Conservation (phyloP, 1,140 invertebrate species). For the Drosophila mojavensis region DNA sequence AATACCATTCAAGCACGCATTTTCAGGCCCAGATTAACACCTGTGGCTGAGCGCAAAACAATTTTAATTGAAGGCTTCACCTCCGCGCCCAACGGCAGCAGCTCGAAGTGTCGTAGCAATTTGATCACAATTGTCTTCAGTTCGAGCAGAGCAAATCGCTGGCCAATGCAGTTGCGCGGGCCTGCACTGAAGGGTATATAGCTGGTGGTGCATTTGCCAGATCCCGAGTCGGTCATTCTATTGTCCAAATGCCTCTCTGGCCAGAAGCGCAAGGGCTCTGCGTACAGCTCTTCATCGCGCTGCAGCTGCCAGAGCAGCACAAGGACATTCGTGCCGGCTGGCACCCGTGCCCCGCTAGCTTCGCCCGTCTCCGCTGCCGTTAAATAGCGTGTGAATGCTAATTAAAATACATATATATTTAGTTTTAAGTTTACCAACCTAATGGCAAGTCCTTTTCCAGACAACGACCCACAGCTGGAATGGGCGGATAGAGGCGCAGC, state of each 20-base stretch:
- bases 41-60: conserved; percentile 62
- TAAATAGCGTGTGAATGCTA: background rate
- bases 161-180: conserved; percentile 90
- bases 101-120: conserved; percentile 71
- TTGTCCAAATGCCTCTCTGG: conserved; percentile 85
- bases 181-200: conserved; percentile 90
- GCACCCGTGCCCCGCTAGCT: conserved; percentile 55
- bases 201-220: conserved; percentile 21
- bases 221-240: background rate
- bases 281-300: conserved; percentile 53
- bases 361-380: background rate
- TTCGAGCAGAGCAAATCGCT: conserved; percentile 81
- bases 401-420: background rate
- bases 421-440: conserved; percentile 34
- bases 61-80: conserved; percentile 68
- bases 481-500: conserved; percentile 86
- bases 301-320: conserved; percentile 83
- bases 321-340: conserved; percentile 78
- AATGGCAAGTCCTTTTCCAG: conserved; percentile 85
- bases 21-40: conserved; percentile 62
- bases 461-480: conserved; percentile 86
- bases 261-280: conserved; percentile 85
- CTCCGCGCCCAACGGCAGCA: conserved; percentile 56
- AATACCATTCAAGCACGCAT: conserved; percentile 10
- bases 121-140: conserved; percentile 81